Evolutionary conservation across 2,888 invertebrate species (phyloP).

Genomic region (Aquatica leii): DNA sequence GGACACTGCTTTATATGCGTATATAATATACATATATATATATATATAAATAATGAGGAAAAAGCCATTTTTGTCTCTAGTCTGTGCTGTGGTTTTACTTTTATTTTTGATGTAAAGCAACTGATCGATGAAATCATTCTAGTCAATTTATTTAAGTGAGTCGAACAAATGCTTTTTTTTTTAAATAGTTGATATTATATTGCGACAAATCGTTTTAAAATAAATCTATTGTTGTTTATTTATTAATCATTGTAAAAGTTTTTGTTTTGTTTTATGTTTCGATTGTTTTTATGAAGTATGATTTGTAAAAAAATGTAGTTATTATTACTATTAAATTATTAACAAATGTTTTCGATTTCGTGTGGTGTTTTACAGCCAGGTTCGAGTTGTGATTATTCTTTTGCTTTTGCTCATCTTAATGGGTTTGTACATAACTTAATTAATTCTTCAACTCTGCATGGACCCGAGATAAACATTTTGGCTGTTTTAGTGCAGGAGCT

Average conservation of each 20-base stretch:
- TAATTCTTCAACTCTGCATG: too few species aligned
- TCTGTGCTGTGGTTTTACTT: slow-evolving; percentile 24
- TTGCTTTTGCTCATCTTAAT: too few species aligned
- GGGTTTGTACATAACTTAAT: too few species aligned
- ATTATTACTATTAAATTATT: slow-evolving; percentile 34
- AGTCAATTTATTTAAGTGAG: slow-evolving; percentile 34
- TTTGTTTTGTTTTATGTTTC: slow-evolving; percentile 47
- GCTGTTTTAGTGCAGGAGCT: too few species aligned
- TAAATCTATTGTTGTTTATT: slow-evolving; percentile 32
- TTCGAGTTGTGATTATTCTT: too few species aligned
- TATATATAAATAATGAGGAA: slow-evolving; percentile 11
- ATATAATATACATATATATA: slow-evolving; percentile 24
- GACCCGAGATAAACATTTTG: too few species aligned
- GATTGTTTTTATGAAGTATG: slow-evolving; percentile 52
- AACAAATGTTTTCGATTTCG: slow-evolving; percentile 20
- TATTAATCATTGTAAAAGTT: slow-evolving; percentile 46
- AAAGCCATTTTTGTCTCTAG: slow-evolving; percentile 29
- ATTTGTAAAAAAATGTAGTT: slow-evolving; percentile 52
- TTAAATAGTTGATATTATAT: slow-evolving; percentile 24
- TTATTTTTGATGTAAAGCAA: background rate
- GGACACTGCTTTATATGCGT: slow-evolving; percentile 28
- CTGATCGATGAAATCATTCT: slow-evolving; percentile 13
- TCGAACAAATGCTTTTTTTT: too few species aligned
- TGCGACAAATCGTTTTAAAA: slow-evolving; percentile 21
- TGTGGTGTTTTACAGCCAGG: too few species aligned